phyloP scores from a whole-genome alignment of 35 echinoderm and acorn worm species.

The Apostichopus parvimensis region DNA sequence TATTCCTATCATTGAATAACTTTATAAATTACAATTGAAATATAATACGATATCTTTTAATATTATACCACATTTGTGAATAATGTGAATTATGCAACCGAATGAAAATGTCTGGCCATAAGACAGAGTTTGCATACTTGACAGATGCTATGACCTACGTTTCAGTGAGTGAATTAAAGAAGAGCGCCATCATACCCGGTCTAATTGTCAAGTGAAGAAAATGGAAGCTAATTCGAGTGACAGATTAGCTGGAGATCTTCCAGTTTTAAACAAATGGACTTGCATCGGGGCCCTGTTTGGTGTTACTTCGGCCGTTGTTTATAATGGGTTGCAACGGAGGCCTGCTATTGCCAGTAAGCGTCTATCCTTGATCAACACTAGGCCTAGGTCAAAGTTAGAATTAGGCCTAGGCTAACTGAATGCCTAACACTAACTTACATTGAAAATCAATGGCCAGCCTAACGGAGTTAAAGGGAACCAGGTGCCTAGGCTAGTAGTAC shows the following conservation, averaged over 20 bases:
- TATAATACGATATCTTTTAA: too few relatives aligned
- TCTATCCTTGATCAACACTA: background rate
- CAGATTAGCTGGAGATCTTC: constrained; percentile 31
- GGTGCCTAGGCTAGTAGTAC: too few relatives aligned
- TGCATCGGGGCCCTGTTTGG: constrained; percentile 34
- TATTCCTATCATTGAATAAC: too few relatives aligned
- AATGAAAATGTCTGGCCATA: too few relatives aligned
- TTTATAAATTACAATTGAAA: too few relatives aligned
- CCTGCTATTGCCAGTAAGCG: constrained; percentile 32
- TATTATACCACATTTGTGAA: too few relatives aligned
- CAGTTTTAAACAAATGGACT: constrained; percentile 28
- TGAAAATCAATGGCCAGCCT: too few relatives aligned
- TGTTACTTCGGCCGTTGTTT: background rate
- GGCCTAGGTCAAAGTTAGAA: background rate
- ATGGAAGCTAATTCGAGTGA: constrained; percentile 20
- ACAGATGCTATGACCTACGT: too few relatives aligned
- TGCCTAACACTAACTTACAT: background rate
- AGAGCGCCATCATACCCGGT: background rate
- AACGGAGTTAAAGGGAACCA: too few relatives aligned
- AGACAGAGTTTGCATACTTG: too few relatives aligned
- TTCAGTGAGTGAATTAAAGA: too few relatives aligned
- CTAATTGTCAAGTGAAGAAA: background rate
- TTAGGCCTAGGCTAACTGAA: background rate
- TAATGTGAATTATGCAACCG: too few relatives aligned
- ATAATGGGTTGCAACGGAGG: constrained; percentile 39